Conservation (phyloP, 1,140 invertebrate genomes). For the Drosophila sucinea region DNA sequence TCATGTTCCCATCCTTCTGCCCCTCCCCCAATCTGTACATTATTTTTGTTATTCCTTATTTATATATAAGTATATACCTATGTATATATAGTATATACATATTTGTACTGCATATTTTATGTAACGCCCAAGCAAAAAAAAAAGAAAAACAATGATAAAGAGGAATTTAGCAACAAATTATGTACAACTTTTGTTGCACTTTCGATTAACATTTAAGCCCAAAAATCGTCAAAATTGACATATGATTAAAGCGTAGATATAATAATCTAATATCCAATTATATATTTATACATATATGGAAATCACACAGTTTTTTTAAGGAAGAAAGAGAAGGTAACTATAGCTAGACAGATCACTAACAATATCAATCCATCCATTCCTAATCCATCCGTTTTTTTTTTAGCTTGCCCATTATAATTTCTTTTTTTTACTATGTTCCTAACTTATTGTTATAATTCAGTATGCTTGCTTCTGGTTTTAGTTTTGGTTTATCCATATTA, state of each 20-base stretch:
- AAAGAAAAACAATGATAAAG: slow-evolving; percentile 3
- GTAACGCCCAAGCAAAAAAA: slow-evolving; percentile 14
- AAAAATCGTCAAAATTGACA: slow-evolving; percentile 1
- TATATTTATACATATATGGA: background rate
- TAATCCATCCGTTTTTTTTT: background rate
- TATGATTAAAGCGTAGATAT: slow-evolving; percentile 10
- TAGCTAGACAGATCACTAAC: background rate
- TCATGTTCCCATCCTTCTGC: background rate
- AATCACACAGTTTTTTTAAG: background rate
- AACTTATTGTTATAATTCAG: background rate
- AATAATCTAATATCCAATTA: slow-evolving; percentile 4
- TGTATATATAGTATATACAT: background rate
- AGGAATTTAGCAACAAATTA: slow-evolving; percentile 11
- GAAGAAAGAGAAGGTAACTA: background rate
- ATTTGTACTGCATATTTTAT: slow-evolving; percentile 18
- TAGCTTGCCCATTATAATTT: background rate
- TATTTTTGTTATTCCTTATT: slow-evolving; percentile 16
- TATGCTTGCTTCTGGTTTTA: background rate
- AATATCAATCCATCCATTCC: background rate
- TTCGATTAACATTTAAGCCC: slow-evolving; percentile 10
- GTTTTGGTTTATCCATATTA: background rate
- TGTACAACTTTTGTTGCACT: slow-evolving; percentile 13
- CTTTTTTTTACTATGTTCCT: background rate
- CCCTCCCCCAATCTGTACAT: background rate
- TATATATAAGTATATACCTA: background rate